Evolutionary conservation across 2,797 vertebrate species (phyloP), one percentile per base, ranked within the genome.

Genomic region (Pachyuromys duprasi): DNA sequence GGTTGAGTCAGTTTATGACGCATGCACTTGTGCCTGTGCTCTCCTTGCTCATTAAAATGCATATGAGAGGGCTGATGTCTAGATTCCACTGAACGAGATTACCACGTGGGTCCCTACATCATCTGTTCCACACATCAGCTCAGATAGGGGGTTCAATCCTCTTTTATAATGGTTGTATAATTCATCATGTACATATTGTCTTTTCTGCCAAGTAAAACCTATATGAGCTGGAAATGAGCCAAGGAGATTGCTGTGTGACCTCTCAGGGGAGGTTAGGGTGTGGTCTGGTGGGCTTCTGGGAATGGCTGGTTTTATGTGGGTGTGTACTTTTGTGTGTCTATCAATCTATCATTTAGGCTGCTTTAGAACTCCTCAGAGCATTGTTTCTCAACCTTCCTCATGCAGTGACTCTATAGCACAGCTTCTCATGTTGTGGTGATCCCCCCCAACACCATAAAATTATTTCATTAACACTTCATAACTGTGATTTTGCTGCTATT

Each of bases 151-250:
- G 81, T 86, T 93, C 65, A 72, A n/a, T 76, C 31, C 31, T 82
- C 69, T 67, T 89, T 78, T n/a, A 65, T 57, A 78, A 90, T 55
- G 89, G 62, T 53, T 63, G 67, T 60, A 39, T 18, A 80, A 53
- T 24, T 76, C 69, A 26, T 6, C 60, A 11, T 65, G 12, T 57
- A 9, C 86, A 26, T n/a, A 67, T 39, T 90, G 39, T 87, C 53
- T 93, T 88, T 57, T 45, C 91, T 82, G 31, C 26, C 84, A 82
- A 91, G n/a, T 78, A 87, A 79, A 93, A 67, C 0, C n/a, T 72
- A 31, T 6, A 57, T 86, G 65, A 92, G 45, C 93, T 92, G 60
- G n/a, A 86, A 93, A 86, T 49, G 72, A 93, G 62, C 55, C 91
- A 94, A 86, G 84, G 65, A 80, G n/a, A 69, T 88, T 53, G 28